Percentiles rank a stretch among this genome's conserved stretches.
Conservation (phyloP, 2,113 vertebrate genomes). For the cat (Felis catus) region F.catus_Fca126_mat1.0 CM031411.1:78866501-78867000, state of each 20-base stretch:
- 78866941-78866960: slow-evolving; percentile 41
- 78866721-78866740: neutral
- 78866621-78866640: neutral
- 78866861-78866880: neutral
- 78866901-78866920: neutral
- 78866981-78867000: slow-evolving; percentile 19
- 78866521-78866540: neutral
- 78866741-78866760: neutral
- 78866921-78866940: slow-evolving; percentile 55
- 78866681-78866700: neutral
- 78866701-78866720: neutral
- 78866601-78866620: neutral
- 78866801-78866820: neutral
- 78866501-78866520: neutral
- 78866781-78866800: neutral
- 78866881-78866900: neutral
- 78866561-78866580: neutral
- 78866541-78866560: neutral
- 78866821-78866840: neutral
- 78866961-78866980: slow-evolving; percentile 10
- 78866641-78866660: neutral
- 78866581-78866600: neutral
- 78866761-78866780: neutral
- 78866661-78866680: neutral
- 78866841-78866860: neutral